phyloP scores from a whole-genome alignment of 2,888 invertebrate genomes.

The Incurvaria masculella region DNA sequence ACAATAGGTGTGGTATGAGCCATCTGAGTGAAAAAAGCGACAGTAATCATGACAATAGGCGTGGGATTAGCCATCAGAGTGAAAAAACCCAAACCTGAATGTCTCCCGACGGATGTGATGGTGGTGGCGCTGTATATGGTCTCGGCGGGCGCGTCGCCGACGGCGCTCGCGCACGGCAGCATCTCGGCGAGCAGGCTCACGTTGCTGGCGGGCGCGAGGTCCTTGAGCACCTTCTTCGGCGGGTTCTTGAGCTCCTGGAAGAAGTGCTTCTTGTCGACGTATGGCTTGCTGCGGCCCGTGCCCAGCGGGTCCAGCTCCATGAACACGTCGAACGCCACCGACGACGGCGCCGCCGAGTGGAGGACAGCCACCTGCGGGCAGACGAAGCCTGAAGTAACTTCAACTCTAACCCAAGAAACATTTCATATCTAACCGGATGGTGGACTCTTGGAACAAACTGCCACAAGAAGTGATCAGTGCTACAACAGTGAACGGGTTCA shows the following conservation, averaged over 20 bases:
- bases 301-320: constrained; percentile 92
- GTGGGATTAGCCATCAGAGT: too few species aligned
- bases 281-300: constrained; percentile 87
- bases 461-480: too few species aligned
- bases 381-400: too few species aligned
- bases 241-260: constrained; percentile 95
- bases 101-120: constrained; percentile 33
- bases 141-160: constrained; percentile 27
- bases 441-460: too few species aligned
- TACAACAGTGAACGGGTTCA: too few species aligned
- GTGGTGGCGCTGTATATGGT: constrained; percentile 43
- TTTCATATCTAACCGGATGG: too few species aligned
- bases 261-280: constrained; percentile 94
- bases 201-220: constrained; percentile 60
- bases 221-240: constrained; percentile 88
- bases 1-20: too few species aligned
- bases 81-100: too few species aligned
- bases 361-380: too few species aligned
- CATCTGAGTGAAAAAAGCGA: too few species aligned
- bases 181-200: constrained; percentile 34
- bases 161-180: constrained; percentile 28
- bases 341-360: constrained; percentile 30
- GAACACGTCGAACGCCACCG: constrained; percentile 75
- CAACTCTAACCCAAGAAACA: too few species aligned
- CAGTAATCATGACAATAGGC: too few species aligned